Conservation (phyloP, 2,888 invertebrate genomes). For the Thecocarcelia acutangulata region DNA sequence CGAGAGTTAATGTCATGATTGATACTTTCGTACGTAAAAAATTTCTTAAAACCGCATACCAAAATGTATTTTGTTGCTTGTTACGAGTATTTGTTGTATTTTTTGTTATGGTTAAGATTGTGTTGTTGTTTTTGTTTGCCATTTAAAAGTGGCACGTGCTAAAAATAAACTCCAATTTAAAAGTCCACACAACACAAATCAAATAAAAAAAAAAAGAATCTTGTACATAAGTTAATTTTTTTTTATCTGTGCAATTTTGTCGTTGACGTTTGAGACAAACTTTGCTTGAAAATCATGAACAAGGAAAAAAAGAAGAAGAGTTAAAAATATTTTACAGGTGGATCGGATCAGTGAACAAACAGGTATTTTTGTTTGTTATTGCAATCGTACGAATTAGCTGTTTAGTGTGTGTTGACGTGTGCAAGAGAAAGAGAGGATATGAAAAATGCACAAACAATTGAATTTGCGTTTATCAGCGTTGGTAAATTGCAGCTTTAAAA, state of each 20-base stretch:
- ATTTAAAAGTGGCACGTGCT: conserved; percentile 65
- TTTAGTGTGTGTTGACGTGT: conserved; percentile 11
- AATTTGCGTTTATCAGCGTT: too few species aligned
- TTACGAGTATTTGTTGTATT: conserved; percentile 9
- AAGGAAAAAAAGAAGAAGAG: conserved; percentile 12
- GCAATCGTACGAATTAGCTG: conserved; percentile 20
- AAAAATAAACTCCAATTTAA: conserved; percentile 64
- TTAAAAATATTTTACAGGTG: conserved; percentile 3
- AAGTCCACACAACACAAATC: conserved; percentile 42
- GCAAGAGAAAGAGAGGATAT: too few species aligned
- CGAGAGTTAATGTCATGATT: background rate
- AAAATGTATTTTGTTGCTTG: conserved; percentile 26
- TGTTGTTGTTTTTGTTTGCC: conserved; percentile 19
- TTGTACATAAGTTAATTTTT: too few species aligned
- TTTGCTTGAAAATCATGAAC: conserved; percentile 10
- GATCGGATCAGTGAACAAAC: conserved; percentile 36
- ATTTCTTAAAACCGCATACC: conserved; percentile 31
- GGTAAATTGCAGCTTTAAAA: too few species aligned
- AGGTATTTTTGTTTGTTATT: conserved; percentile 32
- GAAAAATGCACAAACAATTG: too few species aligned
- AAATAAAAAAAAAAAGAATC: conserved; percentile 59
- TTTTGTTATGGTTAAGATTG: conserved; percentile 14
- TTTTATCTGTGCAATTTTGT: conserved; percentile 16
- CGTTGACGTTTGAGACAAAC: conserved; percentile 4
- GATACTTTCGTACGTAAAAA: background rate